Conservation (phyloP, 2,113 vertebrate species). For the Stigmatopora nigra region DNA sequence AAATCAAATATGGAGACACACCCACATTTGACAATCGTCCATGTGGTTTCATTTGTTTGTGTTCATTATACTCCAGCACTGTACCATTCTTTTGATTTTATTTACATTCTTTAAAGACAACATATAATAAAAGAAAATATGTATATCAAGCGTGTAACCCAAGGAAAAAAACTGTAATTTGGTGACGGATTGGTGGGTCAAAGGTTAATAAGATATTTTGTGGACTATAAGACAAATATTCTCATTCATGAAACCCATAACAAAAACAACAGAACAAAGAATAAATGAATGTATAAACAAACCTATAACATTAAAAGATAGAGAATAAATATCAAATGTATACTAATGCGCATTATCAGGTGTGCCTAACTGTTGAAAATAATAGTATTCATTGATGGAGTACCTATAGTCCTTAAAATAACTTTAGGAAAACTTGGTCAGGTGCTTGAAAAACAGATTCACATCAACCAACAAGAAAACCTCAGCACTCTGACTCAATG, state of each 20-base stretch:
- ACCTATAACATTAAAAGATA: too few species aligned
- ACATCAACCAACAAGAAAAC: neutral
- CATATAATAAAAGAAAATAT: neutral
- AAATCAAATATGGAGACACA: neutral
- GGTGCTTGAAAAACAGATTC: constrained; percentile 1
- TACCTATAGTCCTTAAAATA: too few species aligned
- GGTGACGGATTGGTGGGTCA: neutral
- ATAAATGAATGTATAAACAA: too few species aligned
- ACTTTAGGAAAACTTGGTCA: neutral
- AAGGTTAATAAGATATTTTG: too few species aligned
- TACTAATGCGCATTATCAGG: too few species aligned
- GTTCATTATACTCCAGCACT: neutral
- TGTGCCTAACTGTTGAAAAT: too few species aligned
- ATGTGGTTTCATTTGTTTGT: neutral
- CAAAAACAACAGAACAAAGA: too few species aligned
- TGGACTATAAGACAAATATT: too few species aligned
- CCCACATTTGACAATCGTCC: neutral
- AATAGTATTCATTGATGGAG: too few species aligned
- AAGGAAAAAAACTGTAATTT: neutral
- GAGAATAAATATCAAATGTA: too few species aligned
- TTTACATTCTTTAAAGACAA: neutral
- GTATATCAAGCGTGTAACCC: neutral
- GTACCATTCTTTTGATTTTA: neutral
- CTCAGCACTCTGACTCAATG: neutral
- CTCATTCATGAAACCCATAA: too few species aligned